These are phyloP conservation scores for Uloborus plumipes DNA, from an alignment of 2,888 invertebrate species.

Conservation along the genomic window DNA sequence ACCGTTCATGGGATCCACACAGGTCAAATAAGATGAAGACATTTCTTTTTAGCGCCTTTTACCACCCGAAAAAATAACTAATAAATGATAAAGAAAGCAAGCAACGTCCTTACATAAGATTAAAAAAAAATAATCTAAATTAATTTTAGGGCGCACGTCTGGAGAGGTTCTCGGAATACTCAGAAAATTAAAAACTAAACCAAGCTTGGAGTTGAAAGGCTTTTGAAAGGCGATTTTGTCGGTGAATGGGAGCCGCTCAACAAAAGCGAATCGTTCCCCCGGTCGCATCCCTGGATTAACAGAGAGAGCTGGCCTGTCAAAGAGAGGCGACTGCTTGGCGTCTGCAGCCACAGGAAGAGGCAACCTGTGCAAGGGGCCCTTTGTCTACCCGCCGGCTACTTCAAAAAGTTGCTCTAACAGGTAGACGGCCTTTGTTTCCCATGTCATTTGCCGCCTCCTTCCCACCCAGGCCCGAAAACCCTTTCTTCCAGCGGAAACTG, in stretches of 20 bases:
- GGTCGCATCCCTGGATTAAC: neutral
- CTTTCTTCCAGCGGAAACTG: slow-evolving; percentile 5
- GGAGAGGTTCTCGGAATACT: neutral
- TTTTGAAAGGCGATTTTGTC: neutral
- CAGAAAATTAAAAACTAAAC: neutral
- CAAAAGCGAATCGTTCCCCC: neutral
- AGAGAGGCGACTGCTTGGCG: slow-evolving; percentile 46
- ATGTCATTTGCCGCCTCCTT: slow-evolving; percentile 42
- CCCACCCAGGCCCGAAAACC: slow-evolving; percentile 7
- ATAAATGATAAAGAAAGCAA: no score
- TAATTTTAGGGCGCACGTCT: no score
- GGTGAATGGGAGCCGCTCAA: neutral
- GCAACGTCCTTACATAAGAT: no score
- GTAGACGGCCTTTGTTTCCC: slow-evolving; percentile 46
- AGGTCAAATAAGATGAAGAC: no score
- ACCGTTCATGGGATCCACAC: no score
- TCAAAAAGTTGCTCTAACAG: slow-evolving; percentile 44
- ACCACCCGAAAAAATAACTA: no score
- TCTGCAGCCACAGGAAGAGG: slow-evolving; percentile 4
- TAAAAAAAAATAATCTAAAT: no score
- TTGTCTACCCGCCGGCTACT: slow-evolving; percentile 46
- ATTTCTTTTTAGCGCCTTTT: no score
- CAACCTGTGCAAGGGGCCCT: neutral
- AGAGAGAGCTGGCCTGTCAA: slow-evolving; percentile 9
- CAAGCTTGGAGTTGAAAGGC: neutral